Percentiles rank a stretch among this genome's conserved stretches.
Evolutionary conservation across 2,888 invertebrate genomes (phyloP).

Genomic region (Trilocha varians): DNA sequence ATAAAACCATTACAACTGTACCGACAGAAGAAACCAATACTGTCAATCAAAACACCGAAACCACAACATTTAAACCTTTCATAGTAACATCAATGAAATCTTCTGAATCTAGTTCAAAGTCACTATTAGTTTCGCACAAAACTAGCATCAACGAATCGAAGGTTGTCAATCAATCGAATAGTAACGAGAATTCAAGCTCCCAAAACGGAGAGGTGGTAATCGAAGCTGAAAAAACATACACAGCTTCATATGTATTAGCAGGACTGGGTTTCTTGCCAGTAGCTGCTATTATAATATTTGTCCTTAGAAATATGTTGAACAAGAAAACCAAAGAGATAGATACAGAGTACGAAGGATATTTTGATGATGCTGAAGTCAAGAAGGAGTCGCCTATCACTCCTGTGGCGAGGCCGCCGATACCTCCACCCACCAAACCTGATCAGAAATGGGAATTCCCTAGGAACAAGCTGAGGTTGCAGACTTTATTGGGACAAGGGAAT

Average conservation of each 20-base stretch:
- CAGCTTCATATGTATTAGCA: constrained; percentile 75
- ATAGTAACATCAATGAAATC: constrained; percentile 61
- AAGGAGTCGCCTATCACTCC: constrained; percentile 67
- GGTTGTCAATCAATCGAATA: constrained; percentile 30
- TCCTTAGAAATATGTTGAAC: constrained; percentile 68
- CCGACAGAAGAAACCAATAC: constrained; percentile 20
- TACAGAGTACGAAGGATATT: constrained; percentile 75
- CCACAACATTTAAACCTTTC: constrained; percentile 36
- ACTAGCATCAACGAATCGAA: constrained; percentile 22
- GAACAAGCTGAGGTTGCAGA: constrained; percentile 82
- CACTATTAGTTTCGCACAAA: constrained; percentile 28
- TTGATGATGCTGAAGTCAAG: constrained; percentile 70
- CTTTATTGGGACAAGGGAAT: constrained; percentile 87
- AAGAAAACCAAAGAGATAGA: constrained; percentile 71
- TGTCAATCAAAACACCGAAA: constrained; percentile 19
- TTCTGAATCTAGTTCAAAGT: constrained; percentile 49
- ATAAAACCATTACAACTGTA: constrained; percentile 13
- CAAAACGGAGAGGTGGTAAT: constrained; percentile 69
- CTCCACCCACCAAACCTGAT: constrained; percentile 69
- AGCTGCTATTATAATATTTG: constrained; percentile 71
- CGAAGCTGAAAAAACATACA: constrained; percentile 73
- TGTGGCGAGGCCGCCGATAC: constrained; percentile 71
- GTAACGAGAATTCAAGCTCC: constrained; percentile 26
- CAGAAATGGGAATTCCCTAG: constrained; percentile 85
- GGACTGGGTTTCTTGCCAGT: constrained; percentile 75